Evolutionary conservation across 2,888 invertebrate genomes (phyloP).

Genomic region (Caenorhabditis sp.): DNA sequence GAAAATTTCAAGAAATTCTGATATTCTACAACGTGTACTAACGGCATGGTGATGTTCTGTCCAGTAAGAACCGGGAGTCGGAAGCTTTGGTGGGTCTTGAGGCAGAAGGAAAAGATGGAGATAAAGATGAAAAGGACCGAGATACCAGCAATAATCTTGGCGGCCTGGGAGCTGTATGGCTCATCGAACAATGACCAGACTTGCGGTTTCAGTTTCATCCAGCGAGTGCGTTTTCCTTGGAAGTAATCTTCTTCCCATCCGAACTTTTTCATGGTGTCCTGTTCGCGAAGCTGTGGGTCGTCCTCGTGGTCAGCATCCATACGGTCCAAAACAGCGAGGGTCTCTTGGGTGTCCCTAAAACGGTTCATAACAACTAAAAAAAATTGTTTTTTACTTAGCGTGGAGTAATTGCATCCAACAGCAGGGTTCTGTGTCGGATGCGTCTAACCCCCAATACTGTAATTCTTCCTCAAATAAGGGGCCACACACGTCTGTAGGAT

Average conservation of each 20-base stretch:
- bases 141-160: constrained; percentile 95
- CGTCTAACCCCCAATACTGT: constrained; percentile 98
- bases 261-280: constrained; percentile 89
- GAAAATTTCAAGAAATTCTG: too few relatives aligned
- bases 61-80: constrained; percentile 84
- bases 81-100: constrained; percentile 98
- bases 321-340: constrained; percentile 96
- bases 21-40: too few relatives aligned
- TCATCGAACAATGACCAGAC: constrained; percentile 99
- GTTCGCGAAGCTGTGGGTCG: constrained; percentile 87
- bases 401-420: constrained; percentile 91
- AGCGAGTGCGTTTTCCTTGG: constrained; percentile 86
- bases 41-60: constrained; percentile 63
- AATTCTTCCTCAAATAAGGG: constrained; percentile 98
- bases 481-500: constrained; percentile 99
- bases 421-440: constrained; percentile 99
- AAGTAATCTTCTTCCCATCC: constrained; percentile 97
- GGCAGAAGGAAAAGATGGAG: constrained; percentile 95
- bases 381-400: constrained; percentile 64
- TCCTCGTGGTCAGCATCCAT: constrained; percentile 90
- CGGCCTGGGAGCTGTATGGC: constrained; percentile 97
- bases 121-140: constrained; percentile 97
- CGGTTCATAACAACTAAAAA: background rate
- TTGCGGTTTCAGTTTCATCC: constrained; percentile 97
- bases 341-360: constrained; percentile 95